phyloP scores from a whole-genome alignment of 2,797 vertebrate species.

The Eutrigla gurnardus region DNA sequence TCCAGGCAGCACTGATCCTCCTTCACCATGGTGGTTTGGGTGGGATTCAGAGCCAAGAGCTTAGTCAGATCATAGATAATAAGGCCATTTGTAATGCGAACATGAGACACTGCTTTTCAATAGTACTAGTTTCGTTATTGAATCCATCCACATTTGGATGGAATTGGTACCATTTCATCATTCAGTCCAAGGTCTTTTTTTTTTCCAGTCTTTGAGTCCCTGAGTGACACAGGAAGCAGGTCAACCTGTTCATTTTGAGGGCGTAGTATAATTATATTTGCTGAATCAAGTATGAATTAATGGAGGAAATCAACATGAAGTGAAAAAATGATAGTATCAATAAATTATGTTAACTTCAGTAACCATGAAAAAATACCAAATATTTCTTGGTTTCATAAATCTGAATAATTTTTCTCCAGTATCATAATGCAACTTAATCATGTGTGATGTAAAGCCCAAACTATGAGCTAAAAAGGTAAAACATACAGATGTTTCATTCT shows the following conservation, averaged over 20 bases:
- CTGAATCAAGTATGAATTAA: not conserved
- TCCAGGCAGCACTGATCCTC: conserved; percentile 57
- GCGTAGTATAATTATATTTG: not conserved
- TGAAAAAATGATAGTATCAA: not conserved
- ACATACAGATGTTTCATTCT: not conserved
- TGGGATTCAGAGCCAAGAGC: conserved; percentile 46
- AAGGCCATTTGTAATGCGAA: conserved; percentile 47
- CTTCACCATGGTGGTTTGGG: conserved; percentile 45
- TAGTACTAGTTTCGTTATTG: conserved; percentile 22
- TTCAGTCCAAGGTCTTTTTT: not conserved
- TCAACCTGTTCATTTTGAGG: not conserved
- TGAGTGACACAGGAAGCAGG: conserved; percentile 18
- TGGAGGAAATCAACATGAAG: not conserved
- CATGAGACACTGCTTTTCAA: conserved; percentile 39
- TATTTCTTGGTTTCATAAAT: not conserved
- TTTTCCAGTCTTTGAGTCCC: not conserved
- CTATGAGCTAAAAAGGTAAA: not conserved
- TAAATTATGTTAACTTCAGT: not conserved
- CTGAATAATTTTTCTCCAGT: not conserved
- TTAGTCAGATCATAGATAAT: conserved; percentile 64
- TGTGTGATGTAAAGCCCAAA: not conserved
- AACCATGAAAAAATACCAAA: not conserved
- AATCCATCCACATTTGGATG: conserved; percentile 8
- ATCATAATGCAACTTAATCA: not conserved
- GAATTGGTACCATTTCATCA: not conserved